phyloP scores from a whole-genome alignment of 2,113 vertebrate species.

The Microcebus griseorufus region DNA sequence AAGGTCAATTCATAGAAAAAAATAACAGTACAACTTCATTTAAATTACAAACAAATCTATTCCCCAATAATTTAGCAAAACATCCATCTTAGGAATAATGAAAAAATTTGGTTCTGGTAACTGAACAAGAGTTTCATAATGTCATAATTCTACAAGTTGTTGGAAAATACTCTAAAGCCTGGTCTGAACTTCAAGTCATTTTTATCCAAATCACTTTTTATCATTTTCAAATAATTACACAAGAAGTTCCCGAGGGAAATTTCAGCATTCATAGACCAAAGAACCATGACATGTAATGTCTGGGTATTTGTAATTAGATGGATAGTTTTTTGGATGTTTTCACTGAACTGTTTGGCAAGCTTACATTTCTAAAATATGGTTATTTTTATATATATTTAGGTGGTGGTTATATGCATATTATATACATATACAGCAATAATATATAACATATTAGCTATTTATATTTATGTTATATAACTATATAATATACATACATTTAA shows the following conservation, averaged over 20 bases:
- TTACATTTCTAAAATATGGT: neutral
- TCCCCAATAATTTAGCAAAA: neutral
- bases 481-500: neutral
- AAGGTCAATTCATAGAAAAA: neutral
- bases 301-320: constrained; percentile 7
- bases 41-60: constrained; percentile 19
- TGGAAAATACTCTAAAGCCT: neutral
- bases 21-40: neutral
- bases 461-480: neutral
- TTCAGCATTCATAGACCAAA: neutral
- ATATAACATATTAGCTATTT: neutral
- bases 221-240: neutral
- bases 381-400: neutral
- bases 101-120: neutral
- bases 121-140: neutral
- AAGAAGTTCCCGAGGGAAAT: constrained; percentile 1
- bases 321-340: neutral
- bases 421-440: neutral
- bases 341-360: neutral
- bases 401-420: neutral
- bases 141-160: neutral
- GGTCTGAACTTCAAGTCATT: neutral
- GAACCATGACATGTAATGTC: neutral
- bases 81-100: neutral
- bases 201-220: neutral